These are phyloP conservation scores for Oncorhynchus gorbuscha DNA, from an alignment of 2,113 vertebrate genomes.

Conservation along the genomic window DNA sequence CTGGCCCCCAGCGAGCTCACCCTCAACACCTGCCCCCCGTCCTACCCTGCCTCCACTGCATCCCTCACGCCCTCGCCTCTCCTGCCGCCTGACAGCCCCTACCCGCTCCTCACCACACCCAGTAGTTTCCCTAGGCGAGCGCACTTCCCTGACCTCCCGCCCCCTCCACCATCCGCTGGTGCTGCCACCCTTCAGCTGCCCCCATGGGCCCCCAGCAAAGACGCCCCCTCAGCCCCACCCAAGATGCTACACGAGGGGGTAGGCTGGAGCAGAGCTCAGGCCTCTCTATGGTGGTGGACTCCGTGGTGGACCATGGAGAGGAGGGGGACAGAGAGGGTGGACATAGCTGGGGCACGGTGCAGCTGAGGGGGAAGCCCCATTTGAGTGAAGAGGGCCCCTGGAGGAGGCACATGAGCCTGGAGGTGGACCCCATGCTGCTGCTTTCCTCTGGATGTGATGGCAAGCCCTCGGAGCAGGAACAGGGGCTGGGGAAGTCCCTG, in stretches of 20 bases:
- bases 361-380: slow-evolving; percentile 64
- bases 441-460: slow-evolving; percentile 76
- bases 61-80: slow-evolving; percentile 88
- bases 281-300: slow-evolving; percentile 62
- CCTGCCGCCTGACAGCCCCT: slow-evolving; percentile 84
- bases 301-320: slow-evolving; percentile 39
- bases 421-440: slow-evolving; percentile 83
- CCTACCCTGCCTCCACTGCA: slow-evolving; percentile 76
- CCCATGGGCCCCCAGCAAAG: slow-evolving; percentile 77
- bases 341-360: slow-evolving; percentile 3
- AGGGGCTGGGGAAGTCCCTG: slow-evolving; percentile 85
- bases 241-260: slow-evolving; percentile 76
- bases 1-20: slow-evolving; percentile 83
- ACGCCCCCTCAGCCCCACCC: slow-evolving; percentile 75
- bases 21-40: slow-evolving; percentile 66
- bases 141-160: slow-evolving; percentile 81
- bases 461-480: slow-evolving; percentile 48
- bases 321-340: slow-evolving; percentile 35
- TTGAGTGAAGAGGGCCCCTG: slow-evolving; percentile 80
- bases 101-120: slow-evolving; percentile 73
- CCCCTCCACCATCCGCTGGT: slow-evolving; percentile 73
- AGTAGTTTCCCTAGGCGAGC: slow-evolving; percentile 81
- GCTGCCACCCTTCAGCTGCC: slow-evolving; percentile 89
- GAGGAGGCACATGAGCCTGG: slow-evolving; percentile 88
- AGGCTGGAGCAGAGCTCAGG: slow-evolving; percentile 74